Evolutionary conservation across 1,140 invertebrate genomes (phyloP).

Genomic region (Drosophila grimshawi): DNA sequence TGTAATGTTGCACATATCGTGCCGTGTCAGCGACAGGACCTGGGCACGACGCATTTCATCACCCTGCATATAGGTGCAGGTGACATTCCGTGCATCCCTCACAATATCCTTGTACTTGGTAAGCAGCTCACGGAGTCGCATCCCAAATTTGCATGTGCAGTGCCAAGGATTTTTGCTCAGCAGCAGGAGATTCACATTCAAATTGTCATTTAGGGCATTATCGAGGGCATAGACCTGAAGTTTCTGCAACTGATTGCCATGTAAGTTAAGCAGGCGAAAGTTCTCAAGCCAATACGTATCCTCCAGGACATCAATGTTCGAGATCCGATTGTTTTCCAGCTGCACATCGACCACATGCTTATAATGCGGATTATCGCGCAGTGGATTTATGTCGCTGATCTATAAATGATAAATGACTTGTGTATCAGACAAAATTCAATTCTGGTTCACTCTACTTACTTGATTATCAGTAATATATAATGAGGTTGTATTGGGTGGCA

Average conservation of each 20-base stretch:
- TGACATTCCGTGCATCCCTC: slow-evolving; percentile 85
- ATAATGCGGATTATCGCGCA: slow-evolving; percentile 89
- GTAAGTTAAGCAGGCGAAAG: slow-evolving; percentile 90
- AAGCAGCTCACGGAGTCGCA: slow-evolving; percentile 90
- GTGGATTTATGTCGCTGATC: slow-evolving; percentile 87
- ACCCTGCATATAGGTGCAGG: slow-evolving; percentile 72
- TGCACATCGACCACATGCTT: slow-evolving; percentile 89
- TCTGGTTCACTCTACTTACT: slow-evolving; percentile 28
- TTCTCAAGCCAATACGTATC: slow-evolving; percentile 90
- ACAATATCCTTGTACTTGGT: slow-evolving; percentile 89
- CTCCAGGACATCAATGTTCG: slow-evolving; percentile 89
- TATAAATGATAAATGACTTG: slow-evolving; percentile 52
- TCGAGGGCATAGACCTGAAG: slow-evolving; percentile 92
- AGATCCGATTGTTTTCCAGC: slow-evolving; percentile 90
- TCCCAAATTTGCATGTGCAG: slow-evolving; percentile 92
- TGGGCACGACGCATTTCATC: slow-evolving; percentile 85
- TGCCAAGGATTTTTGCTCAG: slow-evolving; percentile 92
- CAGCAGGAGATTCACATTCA: slow-evolving; percentile 88
- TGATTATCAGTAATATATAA: slow-evolving; percentile 74
- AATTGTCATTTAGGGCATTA: slow-evolving; percentile 90
- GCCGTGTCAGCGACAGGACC: slow-evolving; percentile 89
- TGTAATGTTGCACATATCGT: slow-evolving; percentile 87
- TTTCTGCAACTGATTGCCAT: slow-evolving; percentile 89
- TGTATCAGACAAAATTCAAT: background rate
- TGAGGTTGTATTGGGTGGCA: slow-evolving; percentile 77